phyloP scores from a whole-genome alignment of 2,113 vertebrate species.

The Peromyscus californicus region DNA sequence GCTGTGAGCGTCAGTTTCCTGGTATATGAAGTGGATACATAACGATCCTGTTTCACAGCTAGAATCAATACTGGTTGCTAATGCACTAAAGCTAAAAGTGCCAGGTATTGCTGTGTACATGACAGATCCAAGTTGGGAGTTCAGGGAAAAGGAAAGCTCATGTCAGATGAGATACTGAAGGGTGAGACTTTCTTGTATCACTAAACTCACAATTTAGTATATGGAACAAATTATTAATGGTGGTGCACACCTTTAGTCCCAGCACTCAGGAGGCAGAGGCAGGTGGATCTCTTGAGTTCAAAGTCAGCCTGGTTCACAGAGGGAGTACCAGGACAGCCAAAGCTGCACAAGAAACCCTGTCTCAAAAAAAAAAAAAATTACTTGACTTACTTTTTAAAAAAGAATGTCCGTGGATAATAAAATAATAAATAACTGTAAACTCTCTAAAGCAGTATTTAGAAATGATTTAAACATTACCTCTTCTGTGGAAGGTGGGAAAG shows the following conservation, averaged over 20 bases:
- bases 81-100: not conserved
- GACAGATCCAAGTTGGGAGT: not conserved
- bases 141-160: not conserved
- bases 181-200: not conserved
- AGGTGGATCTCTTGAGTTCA: not conserved
- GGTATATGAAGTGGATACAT: not conserved
- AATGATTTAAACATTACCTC: conserved; percentile 5
- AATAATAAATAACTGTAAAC: conserved; percentile 24
- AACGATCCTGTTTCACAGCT: not conserved
- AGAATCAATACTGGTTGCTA: not conserved
- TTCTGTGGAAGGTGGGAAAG: not conserved
- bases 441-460: conserved; percentile 2
- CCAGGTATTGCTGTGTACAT: not conserved
- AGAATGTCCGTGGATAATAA: not conserved
- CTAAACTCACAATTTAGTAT: not conserved
- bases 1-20: not conserved
- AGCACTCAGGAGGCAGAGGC: not conserved
- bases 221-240: not conserved
- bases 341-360: not conserved
- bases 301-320: not conserved
- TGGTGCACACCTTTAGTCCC: not conserved
- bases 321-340: not conserved
- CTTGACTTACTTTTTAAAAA: conserved; percentile 24
- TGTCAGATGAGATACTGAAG: not conserved
- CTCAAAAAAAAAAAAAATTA: not conserved